Evolutionary conservation across 2,113 vertebrate genomes (phyloP), one percentile per base, ranked within the genome.

Genomic region (Coptodon rendalli): DNA sequence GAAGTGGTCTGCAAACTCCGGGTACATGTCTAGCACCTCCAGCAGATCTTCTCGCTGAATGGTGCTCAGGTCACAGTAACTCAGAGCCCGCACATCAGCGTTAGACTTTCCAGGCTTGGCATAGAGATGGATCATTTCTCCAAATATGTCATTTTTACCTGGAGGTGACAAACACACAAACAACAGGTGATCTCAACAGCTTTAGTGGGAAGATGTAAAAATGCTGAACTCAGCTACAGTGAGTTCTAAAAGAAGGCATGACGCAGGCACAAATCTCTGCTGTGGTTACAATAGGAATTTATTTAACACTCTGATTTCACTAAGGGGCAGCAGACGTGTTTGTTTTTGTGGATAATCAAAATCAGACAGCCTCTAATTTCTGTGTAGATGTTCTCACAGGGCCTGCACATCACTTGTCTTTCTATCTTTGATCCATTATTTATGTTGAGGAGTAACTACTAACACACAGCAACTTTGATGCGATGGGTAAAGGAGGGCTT

Each of bases 81-180:
- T 99, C 93, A 99, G 96, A 11, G 99, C 99, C 95, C 99, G 96
- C 56, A 99, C 99, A 29, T 99, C 98, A 82, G 99, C 98, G 3
- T 98, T 99, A 52, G 98, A 98, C 92, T 99, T 99, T 40, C 99
- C 99, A 66, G 99, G 97, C 95, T 99, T 99, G 91, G 98, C 97
- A 85, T 97, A 98, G 59, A 98, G 96, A 92, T 99, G 98, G 86
- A 99, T 98, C 97, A 99, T 98, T 94, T 99, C 99, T 93, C 98
- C 98, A 94, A 99, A 99, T 92, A 99, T 99, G 94, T 99, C 99
- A 85, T 99, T 99, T 96, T 99, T 99, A 34, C 99, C 99, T 99
- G 87, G 10, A 66, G 63, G 84, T 22, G 59, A 84, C 53, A 94
- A 38, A 79, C 22, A 85, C 34, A 87, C 66, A 71, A 14, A 61